These are phyloP conservation scores for Eutolmus rufibarbis DNA, from an alignment of 2,888 invertebrate genomes.

Conservation along the genomic window DNA sequence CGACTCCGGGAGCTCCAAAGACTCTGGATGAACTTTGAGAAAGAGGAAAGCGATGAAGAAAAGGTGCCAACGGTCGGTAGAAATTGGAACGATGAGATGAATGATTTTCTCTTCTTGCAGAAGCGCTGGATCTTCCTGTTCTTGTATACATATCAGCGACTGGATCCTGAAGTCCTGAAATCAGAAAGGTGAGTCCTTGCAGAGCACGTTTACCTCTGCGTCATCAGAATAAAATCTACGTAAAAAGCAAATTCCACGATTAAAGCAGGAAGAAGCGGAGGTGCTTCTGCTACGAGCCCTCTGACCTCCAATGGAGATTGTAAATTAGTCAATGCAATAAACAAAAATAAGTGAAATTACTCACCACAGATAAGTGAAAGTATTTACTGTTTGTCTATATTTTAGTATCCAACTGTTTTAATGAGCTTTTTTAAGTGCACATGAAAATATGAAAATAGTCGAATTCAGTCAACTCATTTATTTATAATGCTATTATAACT, in stretches of 20 bases:
- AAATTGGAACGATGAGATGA: neutral
- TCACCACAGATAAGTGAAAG: neutral
- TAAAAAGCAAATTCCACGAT: neutral
- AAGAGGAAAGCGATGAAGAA: slow-evolving; percentile 12
- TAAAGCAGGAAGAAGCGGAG: neutral
- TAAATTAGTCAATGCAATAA: neutral
- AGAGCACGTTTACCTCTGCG: neutral
- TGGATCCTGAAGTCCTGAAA: slow-evolving; percentile 46
- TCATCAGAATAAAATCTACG: neutral
- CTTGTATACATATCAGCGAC: slow-evolving; percentile 57
- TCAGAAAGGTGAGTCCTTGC: neutral
- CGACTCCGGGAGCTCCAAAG: slow-evolving; percentile 4
- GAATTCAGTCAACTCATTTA: too few species aligned
- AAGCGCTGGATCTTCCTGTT: slow-evolving; percentile 57
- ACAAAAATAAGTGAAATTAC: neutral
- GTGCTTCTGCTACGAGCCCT: neutral
- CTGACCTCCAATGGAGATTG: neutral
- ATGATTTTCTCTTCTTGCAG: slow-evolving; percentile 49
- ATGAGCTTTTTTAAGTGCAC: too few species aligned
- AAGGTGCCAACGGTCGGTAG: neutral
- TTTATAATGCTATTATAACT: too few species aligned
- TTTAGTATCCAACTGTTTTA: neutral
- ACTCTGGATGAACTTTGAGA: slow-evolving; percentile 34
- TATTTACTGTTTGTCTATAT: neutral
- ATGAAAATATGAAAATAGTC: neutral